Evolutionary conservation across 1,140 invertebrate genomes (phyloP).

Genomic region (Scaptodrosophila lebanonensis): DNA sequence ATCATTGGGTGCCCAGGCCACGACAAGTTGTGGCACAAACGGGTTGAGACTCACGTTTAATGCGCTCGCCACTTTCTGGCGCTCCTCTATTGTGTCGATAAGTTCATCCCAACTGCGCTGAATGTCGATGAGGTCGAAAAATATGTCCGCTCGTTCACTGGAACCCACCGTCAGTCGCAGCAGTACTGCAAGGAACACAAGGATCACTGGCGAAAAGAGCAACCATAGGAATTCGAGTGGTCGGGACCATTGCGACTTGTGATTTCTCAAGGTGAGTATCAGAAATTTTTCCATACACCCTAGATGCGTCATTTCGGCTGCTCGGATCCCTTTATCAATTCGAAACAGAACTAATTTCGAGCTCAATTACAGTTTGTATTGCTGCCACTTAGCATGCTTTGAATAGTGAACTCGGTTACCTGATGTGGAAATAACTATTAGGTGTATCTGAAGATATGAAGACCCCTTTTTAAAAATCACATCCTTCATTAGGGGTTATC

Average conservation of each 20-base stretch:
- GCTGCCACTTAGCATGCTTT: too few species aligned
- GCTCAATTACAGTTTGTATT: too few species aligned
- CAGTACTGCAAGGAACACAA: slow-evolving; percentile 20
- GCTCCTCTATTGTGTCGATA: slow-evolving; percentile 10
- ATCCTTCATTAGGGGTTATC: too few species aligned
- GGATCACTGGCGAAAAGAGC: slow-evolving; percentile 2
- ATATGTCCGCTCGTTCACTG: neutral
- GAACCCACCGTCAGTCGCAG: slow-evolving; percentile 8
- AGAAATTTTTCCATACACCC: slow-evolving; percentile 26
- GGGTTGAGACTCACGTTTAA: slow-evolving; percentile 10
- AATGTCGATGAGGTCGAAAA: slow-evolving; percentile 30
- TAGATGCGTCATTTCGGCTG: slow-evolving; percentile 38
- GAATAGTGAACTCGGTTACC: too few species aligned
- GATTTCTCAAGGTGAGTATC: slow-evolving; percentile 43
- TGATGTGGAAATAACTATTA: too few species aligned
- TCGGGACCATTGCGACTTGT: slow-evolving; percentile 32
- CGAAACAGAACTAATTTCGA: too few species aligned
- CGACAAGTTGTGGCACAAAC: slow-evolving; percentile 35
- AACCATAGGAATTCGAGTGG: slow-evolving; percentile 27
- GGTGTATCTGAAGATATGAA: too few species aligned
- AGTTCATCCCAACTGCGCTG: slow-evolving; percentile 26
- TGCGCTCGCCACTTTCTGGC: neutral
- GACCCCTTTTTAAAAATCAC: too few species aligned
- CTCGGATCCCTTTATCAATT: too few species aligned
- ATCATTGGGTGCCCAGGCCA: slow-evolving; percentile 38